A percentile compares a stretch with the other conserved stretches of the same genome.
Evolutionary conservation across 30 jellyfish, hydroid and myxozoan genomes (phyloP).

Genomic region (Turritopsis dohrnii): DNA sequence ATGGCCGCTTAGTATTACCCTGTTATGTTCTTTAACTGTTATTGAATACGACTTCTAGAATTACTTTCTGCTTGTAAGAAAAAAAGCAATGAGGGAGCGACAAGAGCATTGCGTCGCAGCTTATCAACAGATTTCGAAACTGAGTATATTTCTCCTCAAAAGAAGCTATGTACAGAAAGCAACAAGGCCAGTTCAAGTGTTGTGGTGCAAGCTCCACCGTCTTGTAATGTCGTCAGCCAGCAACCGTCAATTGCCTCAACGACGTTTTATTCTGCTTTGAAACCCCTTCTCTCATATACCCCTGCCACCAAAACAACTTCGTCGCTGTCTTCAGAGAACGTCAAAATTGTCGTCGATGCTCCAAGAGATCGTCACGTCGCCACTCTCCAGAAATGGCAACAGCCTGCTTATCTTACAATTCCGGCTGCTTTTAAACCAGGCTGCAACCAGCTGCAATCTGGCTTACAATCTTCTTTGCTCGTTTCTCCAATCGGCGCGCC

Average conservation of each 20-base stretch:
- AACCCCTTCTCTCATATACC: background rate
- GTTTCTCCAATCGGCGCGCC: slow-evolving; percentile 10
- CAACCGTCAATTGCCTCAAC: background rate
- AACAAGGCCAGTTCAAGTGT: background rate
- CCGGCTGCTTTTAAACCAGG: slow-evolving; percentile 11
- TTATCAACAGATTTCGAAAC: slow-evolving; percentile 23
- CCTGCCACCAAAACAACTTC: too few relatives aligned
- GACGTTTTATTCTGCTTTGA: slow-evolving; percentile 6
- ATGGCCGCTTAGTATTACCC: background rate
- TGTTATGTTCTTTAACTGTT: background rate
- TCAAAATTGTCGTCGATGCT: background rate
- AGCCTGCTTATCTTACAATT: slow-evolving; percentile 4
- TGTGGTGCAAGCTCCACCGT: background rate
- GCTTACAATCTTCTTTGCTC: background rate
- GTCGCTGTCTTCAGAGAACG: background rate
- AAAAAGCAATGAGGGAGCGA: background rate
- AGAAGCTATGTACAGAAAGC: background rate
- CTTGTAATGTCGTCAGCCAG: background rate
- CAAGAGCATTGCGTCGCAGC: slow-evolving; percentile 28
- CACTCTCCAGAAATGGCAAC: background rate
- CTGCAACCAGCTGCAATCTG: background rate
- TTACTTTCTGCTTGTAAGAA: slow-evolving; percentile 2
- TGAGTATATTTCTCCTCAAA: background rate
- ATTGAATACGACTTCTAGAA: background rate
- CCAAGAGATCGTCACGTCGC: background rate